Percentiles rank a stretch among this genome's conserved stretches.
Evolutionary conservation across 64 coral and sea anemone species (phyloP).

Genomic region (Astreopora myriophthalma): DNA sequence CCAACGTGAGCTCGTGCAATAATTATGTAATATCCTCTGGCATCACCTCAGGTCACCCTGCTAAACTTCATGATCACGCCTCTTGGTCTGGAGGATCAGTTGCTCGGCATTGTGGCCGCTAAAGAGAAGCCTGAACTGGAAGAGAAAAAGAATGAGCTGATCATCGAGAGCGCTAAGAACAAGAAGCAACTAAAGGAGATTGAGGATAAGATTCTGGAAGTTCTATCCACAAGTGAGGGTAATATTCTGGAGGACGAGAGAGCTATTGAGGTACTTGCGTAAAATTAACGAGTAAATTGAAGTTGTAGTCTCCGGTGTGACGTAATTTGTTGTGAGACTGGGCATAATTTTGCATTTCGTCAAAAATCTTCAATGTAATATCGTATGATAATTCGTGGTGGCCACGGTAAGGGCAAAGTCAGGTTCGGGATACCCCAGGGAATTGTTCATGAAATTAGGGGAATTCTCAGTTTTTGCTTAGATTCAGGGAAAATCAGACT

Average conservation of each 20-base stretch:
- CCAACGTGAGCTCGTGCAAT: too few species aligned
- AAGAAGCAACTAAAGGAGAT: slow-evolving; percentile 99
- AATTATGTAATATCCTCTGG: not conserved
- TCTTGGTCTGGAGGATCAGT: slow-evolving; percentile 87
- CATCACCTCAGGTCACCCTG: slow-evolving; percentile 76
- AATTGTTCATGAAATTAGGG: too few species aligned
- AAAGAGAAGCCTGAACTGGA: slow-evolving; percentile 99
- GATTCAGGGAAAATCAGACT: too few species aligned
- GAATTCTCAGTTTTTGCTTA: too few species aligned
- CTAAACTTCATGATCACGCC: slow-evolving; percentile 99
- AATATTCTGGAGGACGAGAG: slow-evolving; percentile 97
- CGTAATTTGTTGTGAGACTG: too few species aligned
- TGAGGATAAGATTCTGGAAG: slow-evolving; percentile 99
- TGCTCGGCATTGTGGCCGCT: slow-evolving; percentile 94
- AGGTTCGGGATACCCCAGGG: too few species aligned
- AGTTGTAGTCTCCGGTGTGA: too few species aligned
- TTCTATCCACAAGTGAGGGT: slow-evolving; percentile 93
- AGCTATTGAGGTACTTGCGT: slow-evolving; percentile 80
- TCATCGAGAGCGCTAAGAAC: slow-evolving; percentile 93
- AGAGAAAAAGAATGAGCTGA: slow-evolving; percentile 94
- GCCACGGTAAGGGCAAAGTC: too few species aligned
- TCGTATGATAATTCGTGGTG: too few species aligned
- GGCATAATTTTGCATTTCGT: too few species aligned
- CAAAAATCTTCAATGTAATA: too few species aligned
- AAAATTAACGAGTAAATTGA: not conserved